Evolutionary conservation across 2,113 vertebrate genomes (phyloP).

Genomic region (Myotis yumanensis): DNA sequence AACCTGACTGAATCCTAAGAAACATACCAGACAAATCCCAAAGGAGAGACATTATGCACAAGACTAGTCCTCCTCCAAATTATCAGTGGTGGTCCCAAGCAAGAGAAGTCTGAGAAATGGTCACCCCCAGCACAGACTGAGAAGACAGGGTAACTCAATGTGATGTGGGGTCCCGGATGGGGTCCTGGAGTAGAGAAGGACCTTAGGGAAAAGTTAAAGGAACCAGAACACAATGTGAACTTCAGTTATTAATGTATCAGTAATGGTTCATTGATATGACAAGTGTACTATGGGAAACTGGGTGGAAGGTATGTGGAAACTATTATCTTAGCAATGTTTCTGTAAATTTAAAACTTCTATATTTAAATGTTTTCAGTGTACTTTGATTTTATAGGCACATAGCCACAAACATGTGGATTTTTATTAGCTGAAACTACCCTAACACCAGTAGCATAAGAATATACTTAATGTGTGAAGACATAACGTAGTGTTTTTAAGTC

Average conservation of each 20-base stretch:
- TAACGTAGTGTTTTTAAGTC: neutral
- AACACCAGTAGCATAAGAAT: neutral
- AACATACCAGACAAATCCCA: neutral
- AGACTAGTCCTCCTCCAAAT: neutral
- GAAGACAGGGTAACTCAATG: neutral
- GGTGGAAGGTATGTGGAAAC: rapidly evolving
- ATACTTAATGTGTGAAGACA: neutral
- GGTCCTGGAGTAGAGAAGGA: neutral
- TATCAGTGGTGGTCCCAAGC: neutral
- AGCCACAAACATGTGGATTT: neutral
- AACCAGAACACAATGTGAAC: neutral
- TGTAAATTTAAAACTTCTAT: neutral
- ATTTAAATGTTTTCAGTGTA: neutral
- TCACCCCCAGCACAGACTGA: neutral
- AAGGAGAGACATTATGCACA: neutral
- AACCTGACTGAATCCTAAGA: neutral
- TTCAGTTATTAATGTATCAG: neutral
- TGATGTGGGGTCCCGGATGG: neutral
- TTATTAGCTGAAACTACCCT: neutral
- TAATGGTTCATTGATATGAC: neutral
- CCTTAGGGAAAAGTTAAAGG: neutral
- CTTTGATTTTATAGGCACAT: neutral
- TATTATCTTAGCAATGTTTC: neutral
- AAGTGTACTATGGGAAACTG: neutral
- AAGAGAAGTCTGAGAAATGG: neutral